Percentiles rank a stretch among this genome's conserved stretches.
These are phyloP conservation scores for Agrotis exclamationis DNA, from an alignment of 2,888 invertebrate species.

Conservation along the genomic window DNA sequence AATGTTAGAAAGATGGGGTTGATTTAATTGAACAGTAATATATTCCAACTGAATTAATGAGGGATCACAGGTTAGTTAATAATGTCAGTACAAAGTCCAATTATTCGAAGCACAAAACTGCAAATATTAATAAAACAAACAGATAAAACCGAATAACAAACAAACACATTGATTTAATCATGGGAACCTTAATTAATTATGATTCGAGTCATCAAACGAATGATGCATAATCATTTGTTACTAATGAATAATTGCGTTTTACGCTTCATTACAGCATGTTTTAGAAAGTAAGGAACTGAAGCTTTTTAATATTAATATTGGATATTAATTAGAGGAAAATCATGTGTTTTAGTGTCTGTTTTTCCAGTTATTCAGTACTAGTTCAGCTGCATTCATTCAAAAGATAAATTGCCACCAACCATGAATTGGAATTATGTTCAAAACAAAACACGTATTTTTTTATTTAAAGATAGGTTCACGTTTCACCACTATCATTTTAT, in stretches of 20 bases:
- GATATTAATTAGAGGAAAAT: slow-evolving; percentile 17
- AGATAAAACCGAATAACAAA: slow-evolving; percentile 26
- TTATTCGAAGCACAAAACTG: slow-evolving; percentile 1
- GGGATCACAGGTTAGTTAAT: neutral
- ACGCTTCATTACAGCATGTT: slow-evolving; percentile 37
- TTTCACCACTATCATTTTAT: no score
- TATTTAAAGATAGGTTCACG: no score
- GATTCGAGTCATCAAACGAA: slow-evolving; percentile 36
- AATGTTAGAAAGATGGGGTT: no score
- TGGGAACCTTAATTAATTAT: slow-evolving; percentile 35
- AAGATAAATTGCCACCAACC: neutral
- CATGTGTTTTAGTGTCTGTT: neutral
- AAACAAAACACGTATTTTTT: no score
- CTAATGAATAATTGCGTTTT: slow-evolving; percentile 25
- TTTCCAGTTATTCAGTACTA: neutral
- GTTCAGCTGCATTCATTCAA: neutral
- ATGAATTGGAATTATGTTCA: no score
- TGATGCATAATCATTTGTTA: slow-evolving; percentile 30
- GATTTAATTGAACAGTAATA: neutral
- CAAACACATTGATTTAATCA: slow-evolving; percentile 34
- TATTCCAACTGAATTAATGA: neutral
- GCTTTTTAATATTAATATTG: slow-evolving; percentile 31
- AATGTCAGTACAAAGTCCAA: neutral
- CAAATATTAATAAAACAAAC: slow-evolving; percentile 51
- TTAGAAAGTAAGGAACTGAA: slow-evolving; percentile 24